A percentile compares a stretch with the other conserved stretches of the same genome.
Conservation (phyloP, 2,797 vertebrate genomes). For the Champsocephalus esox region DNA sequence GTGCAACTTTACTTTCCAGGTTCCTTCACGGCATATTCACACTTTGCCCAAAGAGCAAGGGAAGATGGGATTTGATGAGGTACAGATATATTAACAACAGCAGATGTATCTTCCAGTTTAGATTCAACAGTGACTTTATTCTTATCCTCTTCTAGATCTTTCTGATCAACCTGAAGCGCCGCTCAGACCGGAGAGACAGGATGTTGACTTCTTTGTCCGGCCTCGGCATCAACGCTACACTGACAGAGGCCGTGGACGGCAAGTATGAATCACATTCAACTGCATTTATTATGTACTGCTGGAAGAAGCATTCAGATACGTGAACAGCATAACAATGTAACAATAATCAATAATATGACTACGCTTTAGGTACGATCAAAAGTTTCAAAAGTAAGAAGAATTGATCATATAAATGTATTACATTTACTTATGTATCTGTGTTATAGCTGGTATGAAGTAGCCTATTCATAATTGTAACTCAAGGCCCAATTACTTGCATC, state of each 20-base stretch:
- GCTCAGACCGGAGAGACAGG: conserved; percentile 87
- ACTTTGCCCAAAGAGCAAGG: conserved; percentile 77
- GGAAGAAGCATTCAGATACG: not conserved
- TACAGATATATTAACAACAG: conserved; percentile 53
- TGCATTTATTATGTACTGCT: not conserved
- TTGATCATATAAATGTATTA: not conserved
- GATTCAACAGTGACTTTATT: not conserved
- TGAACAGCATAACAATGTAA: not conserved
- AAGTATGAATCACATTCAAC: conserved; percentile 81
- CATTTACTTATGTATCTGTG: not conserved
- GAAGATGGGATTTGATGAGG: conserved; percentile 91
- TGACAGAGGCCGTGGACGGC: conserved; percentile 91
- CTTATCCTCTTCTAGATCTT: conserved; percentile 83
- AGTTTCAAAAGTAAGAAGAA: no score
- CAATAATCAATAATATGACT: no score
- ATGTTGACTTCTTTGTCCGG: conserved; percentile 88
- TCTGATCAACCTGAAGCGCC: conserved; percentile 91
- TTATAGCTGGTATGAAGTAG: not conserved
- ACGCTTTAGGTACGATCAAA: no score
- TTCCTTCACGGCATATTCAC: conserved; percentile 81
- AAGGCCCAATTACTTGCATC: not conserved
- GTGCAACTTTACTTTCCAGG: conserved; percentile 73
- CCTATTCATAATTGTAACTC: no score
- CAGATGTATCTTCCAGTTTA: not conserved
- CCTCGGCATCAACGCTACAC: conserved; percentile 86